Percentiles rank a stretch among this genome's conserved stretches.
These are phyloP conservation scores for Caenorhabditis japonica DNA, from an alignment of 2,888 invertebrate species.

Conservation along the genomic window DNA sequence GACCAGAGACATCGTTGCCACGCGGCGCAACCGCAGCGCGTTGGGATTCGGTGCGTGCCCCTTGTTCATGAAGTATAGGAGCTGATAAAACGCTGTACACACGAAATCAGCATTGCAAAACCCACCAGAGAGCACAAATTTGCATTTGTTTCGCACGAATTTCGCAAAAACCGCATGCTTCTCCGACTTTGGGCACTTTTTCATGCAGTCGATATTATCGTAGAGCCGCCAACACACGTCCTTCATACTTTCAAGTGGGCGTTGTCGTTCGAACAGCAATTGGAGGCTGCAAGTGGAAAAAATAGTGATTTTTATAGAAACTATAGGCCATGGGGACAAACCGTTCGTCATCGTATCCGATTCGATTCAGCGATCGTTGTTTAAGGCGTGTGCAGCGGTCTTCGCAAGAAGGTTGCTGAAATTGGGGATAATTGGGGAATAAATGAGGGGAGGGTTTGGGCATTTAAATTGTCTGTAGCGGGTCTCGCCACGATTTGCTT, in stretches of 20 bases:
- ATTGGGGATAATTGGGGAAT: too few species aligned
- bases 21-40: too few species aligned
- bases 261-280: slow-evolving; percentile 56
- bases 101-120: too few species aligned
- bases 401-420: slow-evolving; percentile 36
- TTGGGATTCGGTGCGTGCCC: too few species aligned
- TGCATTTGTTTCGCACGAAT: slow-evolving; percentile 56
- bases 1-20: too few species aligned
- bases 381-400: slow-evolving; percentile 59
- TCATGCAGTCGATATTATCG: slow-evolving; percentile 63
- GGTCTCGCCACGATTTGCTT: too few species aligned
- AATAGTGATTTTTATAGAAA: not conserved
- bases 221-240: slow-evolving; percentile 63
- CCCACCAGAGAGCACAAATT: slow-evolving; percentile 52
- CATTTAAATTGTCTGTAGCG: not conserved
- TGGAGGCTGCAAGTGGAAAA: slow-evolving; percentile 27
- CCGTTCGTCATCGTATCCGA: slow-evolving; percentile 55
- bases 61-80: too few species aligned
- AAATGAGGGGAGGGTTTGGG: not conserved
- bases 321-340: not conserved
- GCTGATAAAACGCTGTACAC: too few species aligned
- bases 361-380: slow-evolving; percentile 51
- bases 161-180: slow-evolving; percentile 56
- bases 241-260: slow-evolving; percentile 55
- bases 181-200: slow-evolving; percentile 51